Evolutionary conservation across 1,140 invertebrate genomes (phyloP).

Genomic region (Drosophila kohkoa): DNA sequence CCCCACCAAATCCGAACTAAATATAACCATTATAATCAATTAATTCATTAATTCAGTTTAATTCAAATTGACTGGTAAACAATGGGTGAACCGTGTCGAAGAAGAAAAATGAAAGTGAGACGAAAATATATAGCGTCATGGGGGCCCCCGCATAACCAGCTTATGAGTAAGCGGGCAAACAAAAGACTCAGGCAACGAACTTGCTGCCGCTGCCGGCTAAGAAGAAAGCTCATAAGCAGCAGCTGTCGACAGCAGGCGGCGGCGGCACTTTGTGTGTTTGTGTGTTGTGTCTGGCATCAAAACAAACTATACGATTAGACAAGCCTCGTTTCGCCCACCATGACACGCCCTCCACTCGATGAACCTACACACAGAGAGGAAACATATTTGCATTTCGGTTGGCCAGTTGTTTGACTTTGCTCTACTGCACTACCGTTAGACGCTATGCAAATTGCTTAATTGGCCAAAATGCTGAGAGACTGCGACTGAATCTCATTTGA

Average conservation of each 20-base stretch:
- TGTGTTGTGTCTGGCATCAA: slow-evolving; percentile 41
- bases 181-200: slow-evolving; percentile 58
- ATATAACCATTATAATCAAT: slow-evolving; percentile 1
- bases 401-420: slow-evolving; percentile 2
- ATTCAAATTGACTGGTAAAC: slow-evolving; percentile 23
- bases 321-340: slow-evolving; percentile 55
- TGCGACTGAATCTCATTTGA: slow-evolving; percentile 52
- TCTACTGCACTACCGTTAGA: slow-evolving; percentile 32
- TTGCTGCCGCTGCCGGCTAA: slow-evolving; percentile 13
- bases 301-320: slow-evolving; percentile 70
- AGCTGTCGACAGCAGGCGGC: slow-evolving; percentile 47
- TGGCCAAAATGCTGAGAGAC: slow-evolving; percentile 45
- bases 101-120: slow-evolving; percentile 44
- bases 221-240: slow-evolving; percentile 57
- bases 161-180: slow-evolving; percentile 35
- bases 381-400: slow-evolving; percentile 51
- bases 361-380: not conserved
- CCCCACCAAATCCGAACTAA: not conserved
- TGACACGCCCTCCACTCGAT: slow-evolving; percentile 11
- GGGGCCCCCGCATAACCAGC: slow-evolving; percentile 33
- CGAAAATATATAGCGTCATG: slow-evolving; percentile 34
- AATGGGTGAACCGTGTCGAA: slow-evolving; percentile 17
- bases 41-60: slow-evolving; percentile 9
- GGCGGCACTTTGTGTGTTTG: slow-evolving; percentile 20
- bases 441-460: slow-evolving; percentile 70